Conservation (phyloP, 2,888 invertebrate genomes). For the Micoletzkya japonica region DNA sequence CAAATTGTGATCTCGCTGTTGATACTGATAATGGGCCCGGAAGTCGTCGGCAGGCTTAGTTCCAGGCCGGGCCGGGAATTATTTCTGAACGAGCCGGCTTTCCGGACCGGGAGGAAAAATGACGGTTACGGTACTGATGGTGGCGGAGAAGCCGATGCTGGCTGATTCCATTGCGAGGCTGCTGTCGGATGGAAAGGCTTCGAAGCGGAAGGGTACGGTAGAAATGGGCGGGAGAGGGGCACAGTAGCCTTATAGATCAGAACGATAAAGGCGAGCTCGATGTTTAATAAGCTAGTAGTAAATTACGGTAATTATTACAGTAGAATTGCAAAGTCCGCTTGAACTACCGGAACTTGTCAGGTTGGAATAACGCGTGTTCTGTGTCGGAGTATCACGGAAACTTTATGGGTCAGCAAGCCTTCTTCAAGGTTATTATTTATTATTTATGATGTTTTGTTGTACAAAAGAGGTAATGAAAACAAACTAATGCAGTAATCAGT, state of each 20-base stretch:
- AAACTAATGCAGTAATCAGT: constrained; percentile 4
- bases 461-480: too few species aligned
- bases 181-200: constrained; percentile 82
- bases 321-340: not conserved
- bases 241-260: not conserved
- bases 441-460: too few species aligned
- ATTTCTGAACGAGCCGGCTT: not conserved
- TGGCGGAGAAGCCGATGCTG: constrained; percentile 91
- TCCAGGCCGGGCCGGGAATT: too few species aligned
- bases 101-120: constrained; percentile 24
- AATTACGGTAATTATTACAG: not conserved
- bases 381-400: constrained; percentile 90
- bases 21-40: not conserved
- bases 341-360: constrained; percentile 69
- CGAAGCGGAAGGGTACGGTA: constrained; percentile 73
- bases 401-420: constrained; percentile 73
- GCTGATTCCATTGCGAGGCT: constrained; percentile 91
- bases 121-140: constrained; percentile 77
- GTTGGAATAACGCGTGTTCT: constrained; percentile 85
- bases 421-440: constrained; percentile 72
- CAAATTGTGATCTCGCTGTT: not conserved
- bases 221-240: not conserved
- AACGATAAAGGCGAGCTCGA: not conserved
- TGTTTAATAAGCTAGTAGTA: not conserved
- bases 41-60: too few species aligned